phyloP scores from a whole-genome alignment of 2,113 vertebrate genomes.

The Athene noctua region DNA sequence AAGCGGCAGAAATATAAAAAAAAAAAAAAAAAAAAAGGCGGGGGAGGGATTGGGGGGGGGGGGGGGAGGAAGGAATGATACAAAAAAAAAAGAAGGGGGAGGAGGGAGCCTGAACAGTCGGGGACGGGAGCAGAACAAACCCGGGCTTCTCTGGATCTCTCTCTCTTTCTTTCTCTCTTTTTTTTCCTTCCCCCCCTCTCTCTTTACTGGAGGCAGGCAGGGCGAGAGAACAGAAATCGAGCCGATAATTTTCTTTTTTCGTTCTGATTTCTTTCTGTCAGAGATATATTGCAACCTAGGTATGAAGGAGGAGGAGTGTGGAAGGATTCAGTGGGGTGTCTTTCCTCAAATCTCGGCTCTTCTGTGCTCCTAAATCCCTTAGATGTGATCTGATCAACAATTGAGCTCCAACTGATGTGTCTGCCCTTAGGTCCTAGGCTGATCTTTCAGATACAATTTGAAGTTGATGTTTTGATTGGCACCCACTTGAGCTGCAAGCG shows the following conservation, averaged over 20 bases:
- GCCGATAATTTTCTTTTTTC: conserved; percentile 6
- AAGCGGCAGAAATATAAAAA: not conserved
- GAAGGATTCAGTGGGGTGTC: conserved; percentile 59
- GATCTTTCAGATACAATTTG: conserved; percentile 97
- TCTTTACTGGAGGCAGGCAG: not conserved
- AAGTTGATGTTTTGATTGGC: conserved; percentile 99
- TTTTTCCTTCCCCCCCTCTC: not conserved
- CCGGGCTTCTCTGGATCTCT: not conserved
- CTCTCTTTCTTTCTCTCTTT: not conserved
- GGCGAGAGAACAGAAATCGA: not conserved
- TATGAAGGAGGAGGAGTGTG: conserved; percentile 28
- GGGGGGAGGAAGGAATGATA: not conserved
- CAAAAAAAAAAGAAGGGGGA: not conserved
- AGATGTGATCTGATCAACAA: conserved; percentile 96
- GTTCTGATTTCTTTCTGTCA: conserved; percentile 30
- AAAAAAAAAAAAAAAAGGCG: not conserved
- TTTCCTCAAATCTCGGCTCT: conserved; percentile 75
- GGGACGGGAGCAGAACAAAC: not conserved
- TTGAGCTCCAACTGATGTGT: conserved; percentile 97
- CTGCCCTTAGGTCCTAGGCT: conserved; percentile 94
- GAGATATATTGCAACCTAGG: conserved; percentile 35
- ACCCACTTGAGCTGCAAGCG: conserved; percentile 88
- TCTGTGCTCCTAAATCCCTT: conserved; percentile 87
- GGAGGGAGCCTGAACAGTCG: not conserved
- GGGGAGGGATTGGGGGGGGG: not conserved